Percentiles rank a stretch among this genome's conserved stretches.
phyloP scores from a whole-genome alignment of 2,797 vertebrate genomes.

The Enteromius thamalakanensis region DNA sequence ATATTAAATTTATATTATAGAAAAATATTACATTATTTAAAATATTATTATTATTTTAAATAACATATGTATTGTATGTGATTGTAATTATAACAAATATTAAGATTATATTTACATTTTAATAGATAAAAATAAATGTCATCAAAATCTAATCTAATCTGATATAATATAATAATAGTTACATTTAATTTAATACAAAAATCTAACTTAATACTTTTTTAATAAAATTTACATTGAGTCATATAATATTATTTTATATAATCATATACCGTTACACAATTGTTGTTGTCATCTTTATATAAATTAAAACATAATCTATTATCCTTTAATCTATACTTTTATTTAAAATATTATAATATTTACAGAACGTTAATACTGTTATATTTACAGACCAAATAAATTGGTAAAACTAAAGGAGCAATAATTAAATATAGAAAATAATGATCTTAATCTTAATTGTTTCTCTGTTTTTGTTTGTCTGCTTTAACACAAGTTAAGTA shows the following conservation, averaged over 20 bases:
- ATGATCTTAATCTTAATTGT: not conserved
- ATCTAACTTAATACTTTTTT: not conserved
- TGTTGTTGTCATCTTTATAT: not conserved
- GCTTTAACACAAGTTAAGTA: not conserved
- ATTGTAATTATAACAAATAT: not conserved
- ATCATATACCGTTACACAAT: not conserved
- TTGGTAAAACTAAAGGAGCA: not conserved
- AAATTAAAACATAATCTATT: not conserved
- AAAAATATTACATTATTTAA: not conserved
- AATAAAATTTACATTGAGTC: not conserved
- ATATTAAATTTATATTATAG: no score
- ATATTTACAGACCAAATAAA: not conserved
- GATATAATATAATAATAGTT: not conserved
- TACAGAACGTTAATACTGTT: not conserved
- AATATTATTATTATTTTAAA: no score
- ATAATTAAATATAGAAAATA: not conserved
- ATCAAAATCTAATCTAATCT: not conserved
- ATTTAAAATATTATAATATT: not conserved
- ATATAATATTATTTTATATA: not conserved
- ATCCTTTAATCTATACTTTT: not conserved
- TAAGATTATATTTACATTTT: not conserved
- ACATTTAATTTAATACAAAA: not conserved
- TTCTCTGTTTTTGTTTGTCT: constrained; percentile 7
- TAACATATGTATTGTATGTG: not conserved
- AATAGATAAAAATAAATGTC: no score